Percentiles rank a stretch among this genome's conserved stretches.
Conservation (phyloP, 1,140 invertebrate genomes). For the Pinna nobilis region DNA sequence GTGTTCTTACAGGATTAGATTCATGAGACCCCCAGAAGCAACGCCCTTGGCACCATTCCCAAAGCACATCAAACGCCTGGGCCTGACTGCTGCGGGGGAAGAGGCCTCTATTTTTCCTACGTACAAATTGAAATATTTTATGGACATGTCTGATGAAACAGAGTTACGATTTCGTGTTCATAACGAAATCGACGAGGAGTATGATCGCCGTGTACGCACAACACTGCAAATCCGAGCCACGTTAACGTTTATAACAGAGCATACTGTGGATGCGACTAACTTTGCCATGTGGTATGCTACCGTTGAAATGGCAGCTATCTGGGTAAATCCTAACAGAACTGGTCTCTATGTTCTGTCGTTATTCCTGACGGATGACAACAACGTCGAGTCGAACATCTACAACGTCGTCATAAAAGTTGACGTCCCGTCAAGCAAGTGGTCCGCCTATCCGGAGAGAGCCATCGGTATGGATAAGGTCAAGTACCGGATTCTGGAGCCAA, state of each 20-base stretch:
- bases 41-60: background rate
- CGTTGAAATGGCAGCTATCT: no score
- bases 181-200: no score
- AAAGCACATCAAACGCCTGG: background rate
- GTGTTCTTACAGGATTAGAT: background rate
- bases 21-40: background rate
- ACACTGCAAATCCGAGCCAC: no score
- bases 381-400: no score
- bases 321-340: background rate
- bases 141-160: background rate
- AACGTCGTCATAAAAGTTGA: constrained; percentile 19
- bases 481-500: constrained; percentile 10
- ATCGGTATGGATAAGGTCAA: background rate
- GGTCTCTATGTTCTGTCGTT: no score
- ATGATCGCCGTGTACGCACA: no score
- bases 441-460: constrained; percentile 18
- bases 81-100: background rate
- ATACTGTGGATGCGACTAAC: no score
- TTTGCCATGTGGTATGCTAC: no score
- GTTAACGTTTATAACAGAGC: no score
- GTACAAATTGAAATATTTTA: background rate
- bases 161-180: background rate
- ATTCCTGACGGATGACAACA: no score
- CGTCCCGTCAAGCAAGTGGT: constrained; percentile 24
- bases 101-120: background rate